Percentiles rank a stretch among this genome's conserved stretches.
Evolutionary conservation across 2,797 vertebrate genomes (phyloP).

Genomic region (Takifugu ocellatus): DNA sequence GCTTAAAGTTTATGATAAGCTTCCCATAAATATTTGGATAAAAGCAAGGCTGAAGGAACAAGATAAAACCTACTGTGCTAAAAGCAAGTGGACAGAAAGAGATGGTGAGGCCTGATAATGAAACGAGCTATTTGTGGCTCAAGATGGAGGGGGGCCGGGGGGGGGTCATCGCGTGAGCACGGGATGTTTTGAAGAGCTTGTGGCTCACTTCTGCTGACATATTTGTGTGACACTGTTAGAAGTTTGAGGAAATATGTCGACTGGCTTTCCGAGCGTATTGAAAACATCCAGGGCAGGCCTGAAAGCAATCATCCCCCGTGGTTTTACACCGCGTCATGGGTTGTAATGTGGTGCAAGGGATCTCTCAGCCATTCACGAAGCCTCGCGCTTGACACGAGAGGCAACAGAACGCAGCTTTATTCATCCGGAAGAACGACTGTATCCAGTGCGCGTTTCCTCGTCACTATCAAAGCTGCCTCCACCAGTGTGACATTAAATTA

Average conservation of each 20-base stretch:
- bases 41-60: conserved; percentile 29
- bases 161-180: conserved; percentile 51
- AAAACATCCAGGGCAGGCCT: conserved; percentile 63
- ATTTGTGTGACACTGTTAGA: conserved; percentile 60
- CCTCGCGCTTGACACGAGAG: neutral
- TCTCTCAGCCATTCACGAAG: conserved; percentile 26
- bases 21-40: conserved; percentile 47
- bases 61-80: conserved; percentile 32
- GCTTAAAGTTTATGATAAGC: conserved; percentile 39
- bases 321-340: conserved; percentile 45
- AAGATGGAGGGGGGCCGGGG: neutral
- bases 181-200: conserved; percentile 56
- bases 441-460: too few species aligned
- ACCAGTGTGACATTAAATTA: too few species aligned
- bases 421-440: too few species aligned
- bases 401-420: neutral
- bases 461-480: too few species aligned
- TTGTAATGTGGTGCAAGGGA: conserved; percentile 40
- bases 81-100: conserved; percentile 1
- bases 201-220: conserved; percentile 57
- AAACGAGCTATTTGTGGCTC: conserved; percentile 18
- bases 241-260: conserved; percentile 51
- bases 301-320: conserved; percentile 57
- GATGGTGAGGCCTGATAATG: conserved; percentile 42
- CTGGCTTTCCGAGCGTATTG: conserved; percentile 47